Evolutionary conservation across 2,797 vertebrate genomes (phyloP), one percentile per base, ranked within the genome.

Genomic region (Esox lucius): DNA sequence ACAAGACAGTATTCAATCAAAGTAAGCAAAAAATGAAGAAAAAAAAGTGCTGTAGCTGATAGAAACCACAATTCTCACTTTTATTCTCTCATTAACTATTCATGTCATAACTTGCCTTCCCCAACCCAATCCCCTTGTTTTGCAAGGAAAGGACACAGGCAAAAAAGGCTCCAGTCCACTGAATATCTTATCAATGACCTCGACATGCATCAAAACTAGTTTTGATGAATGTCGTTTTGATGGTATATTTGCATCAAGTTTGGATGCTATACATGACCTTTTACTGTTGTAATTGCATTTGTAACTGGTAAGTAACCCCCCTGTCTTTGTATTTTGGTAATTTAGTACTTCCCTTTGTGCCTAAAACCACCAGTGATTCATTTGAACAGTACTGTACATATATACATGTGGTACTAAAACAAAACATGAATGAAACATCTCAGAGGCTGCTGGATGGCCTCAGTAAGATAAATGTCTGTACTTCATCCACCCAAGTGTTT

Each of bases 1-100:
- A 92, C 90, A 86, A 86, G 89, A 91, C 93, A 94, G 79, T 91
- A 93, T 93, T 92, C 90, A 87, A 87, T 91, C 86, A 83, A 88
- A 84, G 91, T 91, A 93, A 92, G 92, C 91, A 90, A 78, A 92
- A 93, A 90, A 82, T 39, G 61, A 31, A 46, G 77, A 86, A 31
- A 31, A 83, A 86, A 84, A 77, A 83, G 80, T 80, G 81, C 80
- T 84, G 78, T 85, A 71, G 88, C 91, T 81, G 83, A 76, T 75
- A 56, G 82, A 84, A 80, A 49, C 86, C 81, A 80, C 74, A 76
- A 65, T 80, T 68, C 82, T 80, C 81, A 85, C 79, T 87, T 88
- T 87, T 86, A 83, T 85, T 85, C 72, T 81, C 87, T 91, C 87
- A 89, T 91, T 90, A 91, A 86, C 83, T 84, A 90, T 89, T 90